Evolutionary conservation across 2,888 invertebrate species (phyloP).

Genomic region (Druceiella hillmani): DNA sequence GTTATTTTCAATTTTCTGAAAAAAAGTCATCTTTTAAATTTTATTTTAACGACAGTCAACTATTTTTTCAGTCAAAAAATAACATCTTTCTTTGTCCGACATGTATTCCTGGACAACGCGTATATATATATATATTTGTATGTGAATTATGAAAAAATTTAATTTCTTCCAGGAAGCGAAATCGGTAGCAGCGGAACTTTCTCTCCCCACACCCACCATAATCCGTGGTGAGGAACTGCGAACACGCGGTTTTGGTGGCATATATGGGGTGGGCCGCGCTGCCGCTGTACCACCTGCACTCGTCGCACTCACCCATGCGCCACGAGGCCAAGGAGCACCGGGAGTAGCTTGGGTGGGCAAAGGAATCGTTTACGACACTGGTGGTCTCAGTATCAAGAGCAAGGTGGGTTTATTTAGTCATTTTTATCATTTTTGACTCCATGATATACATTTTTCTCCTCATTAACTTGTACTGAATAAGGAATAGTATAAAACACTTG

Average conservation of each 20-base stretch:
- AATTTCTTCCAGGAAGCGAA: constrained; percentile 65
- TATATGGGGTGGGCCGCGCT: constrained; percentile 78
- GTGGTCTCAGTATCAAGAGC: constrained; percentile 86
- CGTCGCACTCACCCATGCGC: constrained; percentile 59
- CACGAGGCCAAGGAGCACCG: constrained; percentile 47
- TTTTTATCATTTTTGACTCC: too few species aligned
- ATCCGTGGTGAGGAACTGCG: constrained; percentile 76
- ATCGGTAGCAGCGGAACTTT: constrained; percentile 57
- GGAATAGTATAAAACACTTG: too few species aligned
- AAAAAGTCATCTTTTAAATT: too few species aligned
- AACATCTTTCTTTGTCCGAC: too few species aligned
- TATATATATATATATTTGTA: too few species aligned
- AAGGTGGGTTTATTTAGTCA: constrained; percentile 56
- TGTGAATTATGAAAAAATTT: too few species aligned
- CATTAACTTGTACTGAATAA: too few species aligned
- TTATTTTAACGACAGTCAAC: too few species aligned
- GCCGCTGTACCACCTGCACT: constrained; percentile 49
- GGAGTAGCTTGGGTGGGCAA: constrained; percentile 86
- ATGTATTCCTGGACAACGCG: too few species aligned
- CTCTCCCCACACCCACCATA: constrained; percentile 58
- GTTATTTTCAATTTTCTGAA: too few species aligned
- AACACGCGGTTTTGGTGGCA: constrained; percentile 75
- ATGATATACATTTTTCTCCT: too few species aligned
- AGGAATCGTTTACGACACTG: constrained; percentile 92
- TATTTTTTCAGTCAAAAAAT: too few species aligned